phyloP scores from a whole-genome alignment of 2,113 vertebrate species.

The Aspidoscelis tigris region DNA sequence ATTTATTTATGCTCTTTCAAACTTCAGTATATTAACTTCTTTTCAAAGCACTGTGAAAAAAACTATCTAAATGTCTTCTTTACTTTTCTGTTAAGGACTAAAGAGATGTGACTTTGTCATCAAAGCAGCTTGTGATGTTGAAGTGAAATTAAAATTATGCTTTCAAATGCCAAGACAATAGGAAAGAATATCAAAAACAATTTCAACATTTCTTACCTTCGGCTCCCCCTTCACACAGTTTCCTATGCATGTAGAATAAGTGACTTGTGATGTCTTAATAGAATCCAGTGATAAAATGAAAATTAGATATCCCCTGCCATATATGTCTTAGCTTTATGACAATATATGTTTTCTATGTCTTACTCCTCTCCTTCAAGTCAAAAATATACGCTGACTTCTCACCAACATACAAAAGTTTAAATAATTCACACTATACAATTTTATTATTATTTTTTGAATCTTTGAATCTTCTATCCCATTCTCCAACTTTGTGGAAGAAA shows the following conservation, averaged over 20 bases:
- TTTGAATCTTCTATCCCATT: no score
- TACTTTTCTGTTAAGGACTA: conserved; percentile 67
- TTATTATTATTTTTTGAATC: no score
- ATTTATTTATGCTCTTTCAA: conserved; percentile 43
- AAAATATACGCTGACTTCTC: conserved; percentile 66
- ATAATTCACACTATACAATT: conserved; percentile 55
- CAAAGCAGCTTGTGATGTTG: conserved; percentile 69
- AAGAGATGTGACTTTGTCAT: conserved; percentile 69
- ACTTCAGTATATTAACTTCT: conserved; percentile 59
- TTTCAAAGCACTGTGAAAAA: conserved; percentile 67
- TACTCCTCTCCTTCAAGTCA: conserved; percentile 69
- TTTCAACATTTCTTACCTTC: conserved; percentile 60
- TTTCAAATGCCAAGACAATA: conserved; percentile 70
- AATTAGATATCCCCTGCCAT: conserved; percentile 69
- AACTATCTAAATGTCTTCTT: conserved; percentile 73
- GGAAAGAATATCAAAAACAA: conserved; percentile 69
- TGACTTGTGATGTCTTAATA: not conserved
- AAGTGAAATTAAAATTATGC: conserved; percentile 72
- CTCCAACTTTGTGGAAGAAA: no score
- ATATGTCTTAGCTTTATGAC: conserved; percentile 69
- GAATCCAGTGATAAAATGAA: conserved; percentile 63
- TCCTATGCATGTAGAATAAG: conserved; percentile 27
- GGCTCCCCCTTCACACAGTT: conserved; percentile 45
- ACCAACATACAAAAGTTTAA: conserved; percentile 66
- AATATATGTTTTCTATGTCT: conserved; percentile 68